phyloP scores from a whole-genome alignment of 2,113 vertebrate genomes.

The Bettongia penicillata region DNA sequence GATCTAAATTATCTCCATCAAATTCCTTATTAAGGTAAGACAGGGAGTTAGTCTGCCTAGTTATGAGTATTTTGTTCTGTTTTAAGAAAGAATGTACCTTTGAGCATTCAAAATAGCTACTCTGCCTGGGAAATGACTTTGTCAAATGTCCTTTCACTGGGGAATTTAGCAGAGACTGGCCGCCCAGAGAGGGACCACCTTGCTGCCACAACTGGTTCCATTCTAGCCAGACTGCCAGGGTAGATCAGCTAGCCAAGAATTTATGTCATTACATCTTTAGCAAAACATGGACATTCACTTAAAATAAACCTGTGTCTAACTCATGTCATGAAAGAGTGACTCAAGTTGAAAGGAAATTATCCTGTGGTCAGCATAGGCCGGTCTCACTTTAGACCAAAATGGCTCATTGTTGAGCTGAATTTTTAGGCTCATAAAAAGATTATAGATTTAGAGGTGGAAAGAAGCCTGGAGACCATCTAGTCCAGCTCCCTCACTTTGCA shows the following conservation, averaged over 20 bases:
- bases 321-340: neutral
- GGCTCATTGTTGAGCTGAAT: neutral
- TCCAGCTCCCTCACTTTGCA: neutral
- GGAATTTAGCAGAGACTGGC: conserved; percentile 27
- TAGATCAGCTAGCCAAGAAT: conserved; percentile 13
- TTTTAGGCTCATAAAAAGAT: neutral
- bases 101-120: neutral
- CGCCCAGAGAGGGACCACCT: neutral
- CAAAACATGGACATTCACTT: conserved; percentile 21
- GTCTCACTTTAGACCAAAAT: conserved; percentile 13
- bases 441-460: neutral
- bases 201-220: neutral
- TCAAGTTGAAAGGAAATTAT: neutral
- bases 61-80: neutral
- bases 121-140: conserved; percentile 37
- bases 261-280: conserved; percentile 8
- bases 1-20: neutral
- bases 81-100: neutral
- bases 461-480: neutral
- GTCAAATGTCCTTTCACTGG: conserved; percentile 37
- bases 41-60: neutral
- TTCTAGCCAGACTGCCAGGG: neutral
- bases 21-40: neutral
- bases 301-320: conserved; percentile 25
- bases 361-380: neutral